phyloP scores from a whole-genome alignment of 2,113 vertebrate species.

The Rhadina sibilatrix region DNA sequence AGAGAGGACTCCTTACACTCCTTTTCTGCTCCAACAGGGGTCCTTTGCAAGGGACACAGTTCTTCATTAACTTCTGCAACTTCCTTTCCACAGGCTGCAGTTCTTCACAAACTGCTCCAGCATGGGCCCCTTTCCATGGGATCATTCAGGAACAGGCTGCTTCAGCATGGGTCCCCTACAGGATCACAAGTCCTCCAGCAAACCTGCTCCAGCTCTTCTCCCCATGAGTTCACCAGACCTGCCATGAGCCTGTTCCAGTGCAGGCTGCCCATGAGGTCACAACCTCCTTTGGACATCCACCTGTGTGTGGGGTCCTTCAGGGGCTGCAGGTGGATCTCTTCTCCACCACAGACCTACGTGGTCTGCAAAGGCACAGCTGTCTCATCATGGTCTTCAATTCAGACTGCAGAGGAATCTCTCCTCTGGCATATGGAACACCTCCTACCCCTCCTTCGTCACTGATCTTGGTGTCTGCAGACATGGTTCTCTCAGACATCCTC shows the following conservation, averaged over 20 bases:
- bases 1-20: neutral
- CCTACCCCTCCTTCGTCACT: neutral
- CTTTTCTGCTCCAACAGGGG: neutral
- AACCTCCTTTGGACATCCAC: neutral
- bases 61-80: neutral
- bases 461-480: neutral
- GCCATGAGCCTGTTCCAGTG: neutral
- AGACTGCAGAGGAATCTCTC: neutral
- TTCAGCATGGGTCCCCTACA: neutral
- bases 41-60: neutral
- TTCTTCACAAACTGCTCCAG: neutral
- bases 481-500: neutral
- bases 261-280: neutral
- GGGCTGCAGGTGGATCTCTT: neutral
- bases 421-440: neutral
- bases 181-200: neutral
- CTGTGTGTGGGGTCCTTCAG: neutral
- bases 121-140: fast-evolving
- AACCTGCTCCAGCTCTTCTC: neutral
- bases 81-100: neutral
- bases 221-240: neutral
- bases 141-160: neutral
- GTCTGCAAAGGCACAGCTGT: neutral
- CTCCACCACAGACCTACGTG: neutral
- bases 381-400: neutral